These are phyloP conservation scores for Lottia scabra DNA, from an alignment of 2,888 invertebrate genomes.

Conservation along the genomic window DNA sequence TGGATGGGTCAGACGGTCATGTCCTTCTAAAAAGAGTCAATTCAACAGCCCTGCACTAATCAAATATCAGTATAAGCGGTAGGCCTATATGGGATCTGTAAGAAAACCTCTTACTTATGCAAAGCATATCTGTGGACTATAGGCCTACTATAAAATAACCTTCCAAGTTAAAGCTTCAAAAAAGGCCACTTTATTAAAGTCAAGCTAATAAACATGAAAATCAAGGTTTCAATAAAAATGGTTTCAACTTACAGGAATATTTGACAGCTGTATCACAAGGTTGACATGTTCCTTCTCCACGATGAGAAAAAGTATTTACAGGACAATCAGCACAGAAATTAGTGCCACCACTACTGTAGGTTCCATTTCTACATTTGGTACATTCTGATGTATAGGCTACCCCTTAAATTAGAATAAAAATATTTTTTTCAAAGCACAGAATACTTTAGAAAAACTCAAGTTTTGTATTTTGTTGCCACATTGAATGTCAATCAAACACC, in stretches of 20 bases:
- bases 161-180: background rate
- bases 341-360: slow-evolving; percentile 68
- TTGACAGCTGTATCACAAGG: slow-evolving; percentile 69
- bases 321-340: slow-evolving; percentile 69
- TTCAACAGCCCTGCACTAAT: no score
- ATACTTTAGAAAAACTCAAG: no score
- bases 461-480: no score
- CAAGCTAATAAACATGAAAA: background rate
- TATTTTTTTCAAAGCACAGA: no score
- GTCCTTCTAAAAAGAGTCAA: no score
- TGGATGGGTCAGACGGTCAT: no score
- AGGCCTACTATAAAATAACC: no score
- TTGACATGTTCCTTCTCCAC: slow-evolving; percentile 69
- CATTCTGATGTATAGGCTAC: slow-evolving; percentile 74
- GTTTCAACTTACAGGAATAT: slow-evolving; percentile 60
- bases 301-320: slow-evolving; percentile 69
- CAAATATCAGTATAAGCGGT: no score
- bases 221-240: background rate
- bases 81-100: no score
- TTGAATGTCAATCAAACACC: no score
- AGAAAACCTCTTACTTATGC: no score
- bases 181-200: background rate
- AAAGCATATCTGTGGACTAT: no score
- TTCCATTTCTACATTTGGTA: slow-evolving; percentile 71
- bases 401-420: slow-evolving; percentile 61